phyloP scores from a whole-genome alignment of 2,888 invertebrate genomes.

The Craniophora ligustri region DNA sequence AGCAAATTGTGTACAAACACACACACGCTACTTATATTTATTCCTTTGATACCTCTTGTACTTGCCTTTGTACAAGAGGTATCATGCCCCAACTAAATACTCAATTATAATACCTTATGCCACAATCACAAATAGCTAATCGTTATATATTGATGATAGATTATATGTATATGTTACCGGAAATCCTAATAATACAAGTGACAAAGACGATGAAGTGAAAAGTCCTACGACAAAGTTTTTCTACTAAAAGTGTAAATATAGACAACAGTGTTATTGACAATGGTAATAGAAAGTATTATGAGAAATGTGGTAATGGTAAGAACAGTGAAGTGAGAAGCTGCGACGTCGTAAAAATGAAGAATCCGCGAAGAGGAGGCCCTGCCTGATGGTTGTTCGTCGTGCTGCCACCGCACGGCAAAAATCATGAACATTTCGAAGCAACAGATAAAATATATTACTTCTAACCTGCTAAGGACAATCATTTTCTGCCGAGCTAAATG shows the following conservation, averaged over 20 bases:
- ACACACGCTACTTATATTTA: too few species aligned
- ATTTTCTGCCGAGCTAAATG: slow-evolving; percentile 42
- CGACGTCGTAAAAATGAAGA: slow-evolving; percentile 57
- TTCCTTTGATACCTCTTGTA: too few species aligned
- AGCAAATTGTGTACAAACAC: too few species aligned
- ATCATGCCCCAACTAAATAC: too few species aligned
- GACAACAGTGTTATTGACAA: slow-evolving; percentile 30
- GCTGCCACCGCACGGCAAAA: slow-evolving; percentile 77
- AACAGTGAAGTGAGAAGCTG: slow-evolving; percentile 49
- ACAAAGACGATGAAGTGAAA: slow-evolving; percentile 52
- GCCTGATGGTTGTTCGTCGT: slow-evolving; percentile 84
- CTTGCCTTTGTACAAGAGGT: too few species aligned
- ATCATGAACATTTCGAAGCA: slow-evolving; percentile 85
- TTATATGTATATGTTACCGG: too few species aligned
- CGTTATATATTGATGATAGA: too few species aligned
- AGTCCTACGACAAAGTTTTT: slow-evolving; percentile 33
- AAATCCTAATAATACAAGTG: slow-evolving; percentile 79
- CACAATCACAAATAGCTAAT: too few species aligned
- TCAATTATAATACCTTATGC: too few species aligned
- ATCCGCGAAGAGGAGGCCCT: slow-evolving; percentile 58
- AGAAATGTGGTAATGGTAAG: slow-evolving; percentile 41
- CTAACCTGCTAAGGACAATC: slow-evolving; percentile 54
- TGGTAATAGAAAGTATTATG: slow-evolving; percentile 32
- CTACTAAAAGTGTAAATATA: slow-evolving; percentile 31
- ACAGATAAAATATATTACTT: slow-evolving; percentile 83